Evolutionary conservation across 2,797 vertebrate genomes (phyloP).

Genomic region (Lepus townsendii): DNA sequence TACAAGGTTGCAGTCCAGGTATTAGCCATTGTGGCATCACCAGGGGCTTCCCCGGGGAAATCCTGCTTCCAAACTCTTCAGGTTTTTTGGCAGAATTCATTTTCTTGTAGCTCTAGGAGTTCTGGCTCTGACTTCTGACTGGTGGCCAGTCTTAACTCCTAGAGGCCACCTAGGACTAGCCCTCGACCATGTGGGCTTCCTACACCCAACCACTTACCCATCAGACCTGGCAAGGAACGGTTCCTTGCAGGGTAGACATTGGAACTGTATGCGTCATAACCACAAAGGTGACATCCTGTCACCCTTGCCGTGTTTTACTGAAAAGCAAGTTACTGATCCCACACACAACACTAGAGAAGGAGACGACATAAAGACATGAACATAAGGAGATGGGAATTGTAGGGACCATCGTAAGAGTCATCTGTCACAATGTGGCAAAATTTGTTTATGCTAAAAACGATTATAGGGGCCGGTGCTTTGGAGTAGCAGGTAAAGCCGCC

Average conservation of each 20-base stretch:
- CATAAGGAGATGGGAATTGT: background rate
- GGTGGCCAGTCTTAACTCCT: background rate
- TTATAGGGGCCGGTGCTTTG: too few species aligned
- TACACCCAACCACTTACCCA: background rate
- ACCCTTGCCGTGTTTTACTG: background rate
- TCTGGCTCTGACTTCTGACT: background rate
- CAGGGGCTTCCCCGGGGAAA: background rate
- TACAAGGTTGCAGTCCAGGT: background rate
- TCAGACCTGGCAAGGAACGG: background rate
- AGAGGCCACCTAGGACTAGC: background rate
- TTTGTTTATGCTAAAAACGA: background rate
- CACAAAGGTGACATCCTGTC: background rate
- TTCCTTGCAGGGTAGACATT: background rate
- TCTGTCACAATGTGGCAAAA: background rate
- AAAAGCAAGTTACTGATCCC: background rate
- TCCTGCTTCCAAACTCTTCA: background rate
- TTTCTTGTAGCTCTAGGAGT: background rate
- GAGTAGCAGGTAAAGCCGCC: too few species aligned
- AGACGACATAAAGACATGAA: too few species aligned
- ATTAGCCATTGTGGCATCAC: background rate
- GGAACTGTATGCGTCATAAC: background rate
- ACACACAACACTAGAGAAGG: background rate
- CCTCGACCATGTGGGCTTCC: background rate
- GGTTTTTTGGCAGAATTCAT: background rate
- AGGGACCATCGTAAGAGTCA: background rate